Base-by-base conservation (phyloP, 2,888 invertebrate species). In the Drosophila longiperda region DNA sequence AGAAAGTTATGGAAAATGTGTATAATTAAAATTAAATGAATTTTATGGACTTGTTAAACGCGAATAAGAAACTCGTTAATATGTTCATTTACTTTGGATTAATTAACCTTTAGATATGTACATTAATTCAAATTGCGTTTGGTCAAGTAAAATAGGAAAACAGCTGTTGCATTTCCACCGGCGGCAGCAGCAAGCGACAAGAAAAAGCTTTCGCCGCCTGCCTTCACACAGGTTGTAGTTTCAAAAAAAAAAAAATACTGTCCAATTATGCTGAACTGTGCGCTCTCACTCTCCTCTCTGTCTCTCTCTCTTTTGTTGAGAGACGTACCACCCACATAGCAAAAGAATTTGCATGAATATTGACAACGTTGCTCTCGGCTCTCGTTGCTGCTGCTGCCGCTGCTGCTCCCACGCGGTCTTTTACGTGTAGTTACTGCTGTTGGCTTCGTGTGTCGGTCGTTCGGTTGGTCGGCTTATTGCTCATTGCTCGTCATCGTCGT, bases 311-410 rank as follows among this genome's bases (percentile, higher is more conserved):
- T 57, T 26, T 12, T 55, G 12, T 2, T 38, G 50, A 32, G 20
- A 60, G 59, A 45, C 54, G 78, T 57, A 60, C 75, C 75, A 62
- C 79, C 71, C 79, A 81, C 82, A 65, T 63, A 62, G 15, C 29
- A 45, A 50, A 73, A 64, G 70, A 78, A 80, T 81, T 80, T 81
- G 81, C 78, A 83, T 83, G 77, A 72, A 80, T 60, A 62, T 72
- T 52, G 61, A 65, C 65, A 53, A 49, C 45, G 66, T 50, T 66
- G 63, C 76, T 78, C 78, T 73, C 76, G 67, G 64, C 58, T 36
- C n/a, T 49, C 66, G 54, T 52, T 34, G 57, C 54, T 38, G n/a
- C 34, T 32, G 75, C 77, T 34, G 53, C 54, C 33, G n/a, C 29
- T 32, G 60, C 42, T 69, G 75, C 77, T 75, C 76, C 77, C 80